Evolutionary conservation across 2,888 invertebrate genomes (phyloP), one percentile per base, ranked within the genome.

Genomic region (Colletes collaris): DNA sequence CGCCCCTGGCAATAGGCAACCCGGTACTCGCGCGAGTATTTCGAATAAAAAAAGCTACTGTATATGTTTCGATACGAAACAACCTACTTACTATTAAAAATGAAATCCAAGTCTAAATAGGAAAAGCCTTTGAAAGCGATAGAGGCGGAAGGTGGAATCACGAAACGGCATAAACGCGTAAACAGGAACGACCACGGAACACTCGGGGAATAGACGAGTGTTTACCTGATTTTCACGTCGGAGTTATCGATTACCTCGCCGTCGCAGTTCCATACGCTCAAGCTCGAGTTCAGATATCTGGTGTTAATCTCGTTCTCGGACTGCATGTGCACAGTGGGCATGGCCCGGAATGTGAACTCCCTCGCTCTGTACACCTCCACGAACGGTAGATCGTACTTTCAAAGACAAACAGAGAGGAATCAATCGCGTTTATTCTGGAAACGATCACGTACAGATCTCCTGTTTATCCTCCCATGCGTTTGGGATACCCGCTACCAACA

Each of bases 241-340:
- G 95, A 94, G 88, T 95, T 95, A 73, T 94, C 94, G 72, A 96
- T 94, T 50, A 97, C 94, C 92, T 97, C 97, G 16, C 97, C 97
- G 93, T 97, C 97, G 93, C 97, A 97, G 91, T 97, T 97, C 97
- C 97, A 97, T 53, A 95, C 95, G 87, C 97, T 97, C 55, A 92
- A 85, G 50, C 89, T 87, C 46, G 92, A 90, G 62, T 85, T 85
- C 76, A 89, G 81, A 37, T 88, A 88, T 46, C 93, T 91, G 27
- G 92, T 76, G 65, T 82, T 87, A 66, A 88, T 85, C 64, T 88
- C 90, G 70, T 79, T 86, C 55, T 87, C 87, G 40, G 87, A 71
- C 50, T 85, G 88, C 74, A 86, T 49, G 67, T 86, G 68, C 76
- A 83, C 44, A 13, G 82, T 76, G 7, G 91, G 89, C 49, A 94